Evolutionary conservation across 1,140 invertebrate genomes (phyloP).

Genomic region (Oryctes rhinoceros): DNA sequence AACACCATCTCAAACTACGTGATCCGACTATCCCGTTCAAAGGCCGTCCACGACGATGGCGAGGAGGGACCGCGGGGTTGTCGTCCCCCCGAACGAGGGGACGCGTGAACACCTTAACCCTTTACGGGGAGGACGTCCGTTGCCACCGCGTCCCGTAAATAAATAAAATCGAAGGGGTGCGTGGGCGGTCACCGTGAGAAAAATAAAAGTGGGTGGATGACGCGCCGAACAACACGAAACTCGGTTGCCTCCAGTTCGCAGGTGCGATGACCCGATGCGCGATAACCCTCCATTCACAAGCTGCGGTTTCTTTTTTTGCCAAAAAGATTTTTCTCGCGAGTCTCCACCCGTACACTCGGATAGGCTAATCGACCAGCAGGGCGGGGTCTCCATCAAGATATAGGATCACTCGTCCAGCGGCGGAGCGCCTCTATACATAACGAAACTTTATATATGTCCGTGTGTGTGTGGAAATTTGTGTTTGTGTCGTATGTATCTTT

Average conservation of each 20-base stretch:
- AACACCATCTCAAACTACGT: slow-evolving; percentile 42
- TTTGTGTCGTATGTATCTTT: not conserved
- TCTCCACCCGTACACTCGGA: slow-evolving; percentile 59
- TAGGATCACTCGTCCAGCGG: slow-evolving; percentile 40
- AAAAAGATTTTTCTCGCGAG: slow-evolving; percentile 61
- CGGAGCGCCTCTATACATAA: slow-evolving; percentile 5
- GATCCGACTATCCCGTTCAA: slow-evolving; percentile 42
- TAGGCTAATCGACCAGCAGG: slow-evolving; percentile 59
- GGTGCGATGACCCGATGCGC: slow-evolving; percentile 65
- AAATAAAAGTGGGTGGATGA: slow-evolving; percentile 51
- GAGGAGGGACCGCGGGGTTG: slow-evolving; percentile 42
- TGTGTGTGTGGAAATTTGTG: slow-evolving; percentile 22
- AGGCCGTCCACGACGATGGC: not conserved
- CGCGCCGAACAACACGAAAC: slow-evolving; percentile 42
- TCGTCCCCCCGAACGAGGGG: slow-evolving; percentile 41
- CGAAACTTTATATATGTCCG: slow-evolving; percentile 15
- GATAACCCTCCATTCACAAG: slow-evolving; percentile 60
- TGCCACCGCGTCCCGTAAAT: slow-evolving; percentile 30
- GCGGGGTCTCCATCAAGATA: slow-evolving; percentile 52
- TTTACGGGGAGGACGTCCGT: slow-evolving; percentile 30
- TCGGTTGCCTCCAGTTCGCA: slow-evolving; percentile 54
- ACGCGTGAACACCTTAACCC: slow-evolving; percentile 36
- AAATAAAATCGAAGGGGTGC: slow-evolving; percentile 50
- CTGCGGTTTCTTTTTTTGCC: slow-evolving; percentile 58
- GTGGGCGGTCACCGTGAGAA: slow-evolving; percentile 46